Percentiles rank a stretch among this genome's conserved stretches.
Evolutionary conservation across 1,140 invertebrate genomes (phyloP).

Genomic region (Aplysia californica): DNA sequence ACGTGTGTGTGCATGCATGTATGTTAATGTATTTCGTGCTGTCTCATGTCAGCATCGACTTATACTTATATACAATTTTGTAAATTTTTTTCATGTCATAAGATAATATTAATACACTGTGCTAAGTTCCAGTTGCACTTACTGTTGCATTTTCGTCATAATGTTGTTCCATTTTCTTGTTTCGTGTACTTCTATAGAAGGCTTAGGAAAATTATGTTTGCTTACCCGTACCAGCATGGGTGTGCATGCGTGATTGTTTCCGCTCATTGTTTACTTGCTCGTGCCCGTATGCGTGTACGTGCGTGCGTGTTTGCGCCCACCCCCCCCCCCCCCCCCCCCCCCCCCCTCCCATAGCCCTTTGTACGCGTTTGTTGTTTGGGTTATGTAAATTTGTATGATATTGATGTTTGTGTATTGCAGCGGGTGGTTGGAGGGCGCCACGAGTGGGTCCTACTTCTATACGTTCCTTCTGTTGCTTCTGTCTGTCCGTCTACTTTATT

Average conservation of each 20-base stretch:
- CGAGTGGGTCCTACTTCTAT: no score
- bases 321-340: no score
- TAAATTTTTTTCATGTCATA: neutral
- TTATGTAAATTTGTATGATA: neutral
- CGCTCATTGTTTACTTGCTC: neutral
- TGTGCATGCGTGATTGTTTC: no score
- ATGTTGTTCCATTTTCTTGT: no score
- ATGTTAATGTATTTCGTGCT: neutral
- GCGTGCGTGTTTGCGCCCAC: no score
- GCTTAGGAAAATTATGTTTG: neutral
- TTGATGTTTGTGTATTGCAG: neutral
- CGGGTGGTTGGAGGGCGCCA: no score
- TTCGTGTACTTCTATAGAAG: neutral
- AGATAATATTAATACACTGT: no score
- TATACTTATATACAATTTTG: neutral
- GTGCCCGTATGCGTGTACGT: neutral
- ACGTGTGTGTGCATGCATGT: neutral
- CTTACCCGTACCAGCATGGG: no score
- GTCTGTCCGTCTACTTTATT: no score
- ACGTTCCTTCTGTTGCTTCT: no score
- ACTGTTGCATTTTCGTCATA: no score
- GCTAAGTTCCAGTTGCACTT: no score
- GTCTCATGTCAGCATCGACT: neutral
- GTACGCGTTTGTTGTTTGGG: neutral
- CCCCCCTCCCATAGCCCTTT: neutral